Percentiles rank a stretch among this genome's conserved stretches.
phyloP scores from a whole-genome alignment of 2,888 invertebrate species.

The Anthoptus insignis region DNA sequence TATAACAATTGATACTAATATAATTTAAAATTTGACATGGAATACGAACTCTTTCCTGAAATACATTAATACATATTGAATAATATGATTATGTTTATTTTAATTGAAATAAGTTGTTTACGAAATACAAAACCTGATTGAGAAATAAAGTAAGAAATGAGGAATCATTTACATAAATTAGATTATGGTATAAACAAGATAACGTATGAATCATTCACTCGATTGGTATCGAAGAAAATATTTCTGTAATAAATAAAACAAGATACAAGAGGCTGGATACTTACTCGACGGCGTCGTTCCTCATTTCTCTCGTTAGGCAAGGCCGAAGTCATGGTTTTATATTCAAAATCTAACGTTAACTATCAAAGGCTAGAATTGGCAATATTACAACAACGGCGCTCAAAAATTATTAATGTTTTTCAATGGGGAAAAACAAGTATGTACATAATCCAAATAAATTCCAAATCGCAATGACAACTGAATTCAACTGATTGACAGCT shows the following conservation, averaged over 20 bases:
- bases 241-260: neutral
- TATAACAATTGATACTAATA: too few species aligned
- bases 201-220: neutral
- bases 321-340: constrained; percentile 59
- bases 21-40: neutral
- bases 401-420: neutral
- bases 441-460: too few species aligned
- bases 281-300: constrained; percentile 82
- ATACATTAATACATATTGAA: too few species aligned
- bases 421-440: neutral
- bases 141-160: too few species aligned
- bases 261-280: constrained; percentile 37
- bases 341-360: neutral
- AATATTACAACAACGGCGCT: neutral
- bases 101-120: too few species aligned
- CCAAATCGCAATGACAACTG: too few species aligned
- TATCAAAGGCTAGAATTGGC: neutral
- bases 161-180: neutral
- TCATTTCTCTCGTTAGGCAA: constrained; percentile 75
- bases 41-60: too few species aligned
- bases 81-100: too few species aligned
- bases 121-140: neutral
- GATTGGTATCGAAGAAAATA: neutral
- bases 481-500: too few species aligned
- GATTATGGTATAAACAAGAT: neutral